A percentile compares a stretch with the other conserved stretches of the same genome.
Conservation (phyloP, 2,888 invertebrate genomes). For the Aplocera efformata region DNA sequence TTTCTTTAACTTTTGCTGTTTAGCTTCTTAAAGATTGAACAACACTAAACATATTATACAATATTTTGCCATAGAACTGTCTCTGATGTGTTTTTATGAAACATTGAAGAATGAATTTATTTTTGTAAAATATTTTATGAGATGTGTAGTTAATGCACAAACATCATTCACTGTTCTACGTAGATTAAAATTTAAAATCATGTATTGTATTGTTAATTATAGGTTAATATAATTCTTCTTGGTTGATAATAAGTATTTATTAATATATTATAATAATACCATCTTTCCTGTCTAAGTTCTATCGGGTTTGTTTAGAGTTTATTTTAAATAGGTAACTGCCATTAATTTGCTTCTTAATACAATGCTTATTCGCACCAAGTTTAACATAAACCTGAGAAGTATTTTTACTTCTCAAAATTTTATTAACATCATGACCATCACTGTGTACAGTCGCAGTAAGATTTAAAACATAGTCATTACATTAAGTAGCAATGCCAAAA, state of each 20-base stretch:
- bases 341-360: slow-evolving; percentile 56
- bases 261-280: slow-evolving; percentile 24
- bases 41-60: too few relatives aligned
- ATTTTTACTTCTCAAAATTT: slow-evolving; percentile 32
- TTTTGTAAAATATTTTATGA: neutral
- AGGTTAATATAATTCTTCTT: slow-evolving; percentile 26
- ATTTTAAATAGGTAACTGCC: slow-evolving; percentile 43
- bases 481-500: neutral
- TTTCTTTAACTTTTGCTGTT: too few relatives aligned
- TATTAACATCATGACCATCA: slow-evolving; percentile 33
- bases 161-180: slow-evolving; percentile 37
- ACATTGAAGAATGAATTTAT: too few relatives aligned
- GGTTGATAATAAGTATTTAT: slow-evolving; percentile 22
- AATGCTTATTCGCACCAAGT: slow-evolving; percentile 53
- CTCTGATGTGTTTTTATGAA: too few relatives aligned
- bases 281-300: slow-evolving; percentile 38
- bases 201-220: slow-evolving; percentile 17
- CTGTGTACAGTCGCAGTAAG: slow-evolving; percentile 43
- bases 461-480: slow-evolving; percentile 25
- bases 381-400: slow-evolving; percentile 18
- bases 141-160: slow-evolving; percentile 37
- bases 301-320: slow-evolving; percentile 48
- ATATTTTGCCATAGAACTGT: too few relatives aligned
- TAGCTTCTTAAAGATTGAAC: too few relatives aligned
- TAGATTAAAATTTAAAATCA: slow-evolving; percentile 28